Evolutionary conservation across 2,888 invertebrate genomes (phyloP), one percentile per base, ranked within the genome.

Genomic region (Minunthozetes semirufus): DNA sequence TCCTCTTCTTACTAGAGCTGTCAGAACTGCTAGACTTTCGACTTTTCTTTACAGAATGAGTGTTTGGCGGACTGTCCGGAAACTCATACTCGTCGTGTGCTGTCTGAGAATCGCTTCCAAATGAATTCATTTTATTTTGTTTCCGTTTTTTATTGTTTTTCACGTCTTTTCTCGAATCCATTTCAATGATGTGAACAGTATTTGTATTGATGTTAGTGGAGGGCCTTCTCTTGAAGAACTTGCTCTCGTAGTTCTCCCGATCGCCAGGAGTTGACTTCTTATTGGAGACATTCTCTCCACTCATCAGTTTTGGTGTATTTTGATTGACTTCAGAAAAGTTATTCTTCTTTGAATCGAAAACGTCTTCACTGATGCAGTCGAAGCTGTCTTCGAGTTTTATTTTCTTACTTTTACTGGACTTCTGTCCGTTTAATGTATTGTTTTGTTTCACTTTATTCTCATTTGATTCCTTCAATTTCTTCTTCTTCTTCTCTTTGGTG

Each of bases 1-100:
- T 68, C 22, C 42, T 11, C 42, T 68, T 68, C 25, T 46, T 68
- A 13, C 8, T 68, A 1, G 6, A 22, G 22, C 46, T 68, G 46
- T 68, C 68, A 22, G 42, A 42, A 46, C 46, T 46, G 22, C 68
- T 68, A 1, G 68, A 46, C 25, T 68, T 68, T 19, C 68, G 68
- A 33, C 33, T 63, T 25, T 68, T 68, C 15, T 68, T 68, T 1
- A 42, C 19, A 2, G 68, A 68, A 46, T 68, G 68, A 68, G 42
- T 68, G n/a, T 68, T 68, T 9, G 68, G 46, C n/a, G 75, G 75
- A 63, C 75, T 75, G 46, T 75, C 75, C 38, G 72, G 75, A 42
- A 75, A 75, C 29, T 75, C 75, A 22, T 75, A 75, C 42, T 75
- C 75, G 71, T 75, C 75, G 42, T 56, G 46, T n/a, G 22, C 22